Evolutionary conservation across 2,797 vertebrate genomes (phyloP).

Genomic region (Rhinichthys osculus): DNA sequence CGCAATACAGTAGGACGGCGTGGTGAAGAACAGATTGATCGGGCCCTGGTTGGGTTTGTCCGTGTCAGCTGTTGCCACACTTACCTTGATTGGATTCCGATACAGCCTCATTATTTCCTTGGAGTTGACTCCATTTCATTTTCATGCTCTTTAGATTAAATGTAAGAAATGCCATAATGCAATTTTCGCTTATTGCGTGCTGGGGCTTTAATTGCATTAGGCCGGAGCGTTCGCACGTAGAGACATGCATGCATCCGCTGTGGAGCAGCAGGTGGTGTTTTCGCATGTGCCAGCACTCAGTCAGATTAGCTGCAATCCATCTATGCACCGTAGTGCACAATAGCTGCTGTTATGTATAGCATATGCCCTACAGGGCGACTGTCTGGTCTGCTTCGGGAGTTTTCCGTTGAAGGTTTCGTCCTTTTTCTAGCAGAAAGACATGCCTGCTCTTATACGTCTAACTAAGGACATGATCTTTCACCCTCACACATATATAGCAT

Average conservation of each 20-base stretch:
- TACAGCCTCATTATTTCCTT: conserved; percentile 73
- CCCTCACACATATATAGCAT: conserved; percentile 40
- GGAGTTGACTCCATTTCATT: conserved; percentile 76
- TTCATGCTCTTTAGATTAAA: conserved; percentile 74
- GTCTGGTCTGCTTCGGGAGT: background rate
- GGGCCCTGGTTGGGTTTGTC: conserved; percentile 16
- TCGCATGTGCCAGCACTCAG: conserved; percentile 74
- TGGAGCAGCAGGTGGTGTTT: conserved; percentile 77
- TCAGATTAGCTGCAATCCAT: conserved; percentile 74
- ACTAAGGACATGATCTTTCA: conserved; percentile 46
- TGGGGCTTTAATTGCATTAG: conserved; percentile 78
- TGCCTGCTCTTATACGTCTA: conserved; percentile 3
- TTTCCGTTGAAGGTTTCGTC: background rate
- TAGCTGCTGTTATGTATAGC: conserved; percentile 36
- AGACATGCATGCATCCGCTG: background rate
- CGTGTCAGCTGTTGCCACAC: conserved; percentile 44
- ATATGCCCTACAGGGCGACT: conserved; percentile 1
- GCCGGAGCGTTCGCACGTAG: conserved; percentile 51
- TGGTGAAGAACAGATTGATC: conserved; percentile 39
- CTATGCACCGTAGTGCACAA: conserved; percentile 68
- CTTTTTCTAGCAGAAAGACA: conserved; percentile 10
- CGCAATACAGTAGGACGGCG: background rate
- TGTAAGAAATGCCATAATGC: conserved; percentile 74
- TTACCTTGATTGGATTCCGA: conserved; percentile 77
- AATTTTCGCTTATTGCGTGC: conserved; percentile 74